Conservation (phyloP, 2,113 vertebrate genomes). For the Tympanuchus pallidicinctus region DNA sequence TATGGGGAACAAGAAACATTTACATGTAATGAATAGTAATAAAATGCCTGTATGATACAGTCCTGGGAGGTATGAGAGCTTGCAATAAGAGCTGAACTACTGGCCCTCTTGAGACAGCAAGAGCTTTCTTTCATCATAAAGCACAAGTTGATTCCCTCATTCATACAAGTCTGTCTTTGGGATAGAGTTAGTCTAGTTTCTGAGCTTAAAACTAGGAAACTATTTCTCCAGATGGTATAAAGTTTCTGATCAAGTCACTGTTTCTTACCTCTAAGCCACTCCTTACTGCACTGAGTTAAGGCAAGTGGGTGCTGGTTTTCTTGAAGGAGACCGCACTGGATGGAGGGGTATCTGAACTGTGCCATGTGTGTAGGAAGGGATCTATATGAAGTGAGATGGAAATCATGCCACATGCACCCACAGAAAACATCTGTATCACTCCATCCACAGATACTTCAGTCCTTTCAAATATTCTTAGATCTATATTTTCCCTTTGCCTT, state of each 20-base stretch:
- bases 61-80: neutral
- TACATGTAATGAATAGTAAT: slow-evolving; percentile 43
- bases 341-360: neutral
- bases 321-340: neutral
- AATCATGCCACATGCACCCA: neutral
- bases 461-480: neutral
- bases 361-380: neutral
- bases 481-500: neutral
- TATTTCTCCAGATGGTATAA: neutral
- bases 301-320: neutral
- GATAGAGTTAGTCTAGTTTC: neutral
- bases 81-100: neutral
- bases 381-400: neutral
- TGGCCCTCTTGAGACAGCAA: neutral
- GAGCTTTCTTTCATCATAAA: neutral
- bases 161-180: neutral
- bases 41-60: neutral
- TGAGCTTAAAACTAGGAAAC: neutral
- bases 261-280: neutral
- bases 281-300: neutral
- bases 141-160: neutral
- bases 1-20: slow-evolving; percentile 50
- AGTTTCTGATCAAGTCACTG: neutral
- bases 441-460: neutral
- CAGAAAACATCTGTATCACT: neutral